A percentile compares a stretch with the other conserved stretches of the same genome.
Conservation (phyloP, 2,113 vertebrate species). For the Hoplias malabaricus region DNA sequence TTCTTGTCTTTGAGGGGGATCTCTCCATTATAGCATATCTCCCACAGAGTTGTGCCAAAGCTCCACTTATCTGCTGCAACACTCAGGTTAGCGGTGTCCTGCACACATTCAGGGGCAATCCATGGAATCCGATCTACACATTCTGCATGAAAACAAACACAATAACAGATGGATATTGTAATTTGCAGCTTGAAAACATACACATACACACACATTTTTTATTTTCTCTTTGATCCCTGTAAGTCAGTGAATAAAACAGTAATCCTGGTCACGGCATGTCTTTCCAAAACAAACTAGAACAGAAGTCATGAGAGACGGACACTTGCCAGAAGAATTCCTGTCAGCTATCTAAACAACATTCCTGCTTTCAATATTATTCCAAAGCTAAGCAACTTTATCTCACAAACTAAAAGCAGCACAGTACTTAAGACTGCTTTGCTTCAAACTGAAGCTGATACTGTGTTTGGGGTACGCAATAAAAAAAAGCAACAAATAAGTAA, state of each 20-base stretch:
- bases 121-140: conserved; percentile 92
- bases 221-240: conserved; percentile 35
- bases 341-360: conserved; percentile 21
- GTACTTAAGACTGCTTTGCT: neutral
- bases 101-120: conserved; percentile 95
- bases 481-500: neutral
- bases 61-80: conserved; percentile 96
- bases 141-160: conserved; percentile 70
- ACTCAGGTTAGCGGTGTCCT: conserved; percentile 79
- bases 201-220: conserved; percentile 27
- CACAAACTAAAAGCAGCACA: neutral
- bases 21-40: conserved; percentile 97
- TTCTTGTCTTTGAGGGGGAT: conserved; percentile 95
- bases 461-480: neutral
- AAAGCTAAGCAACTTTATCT: neutral
- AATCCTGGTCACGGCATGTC: conserved; percentile 44
- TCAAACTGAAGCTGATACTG: neutral
- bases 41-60: conserved; percentile 97
- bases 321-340: conserved; percentile 39
- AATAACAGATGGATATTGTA: no score
- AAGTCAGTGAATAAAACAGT: conserved; percentile 38
- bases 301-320: neutral
- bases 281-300: neutral
- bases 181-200: neutral
- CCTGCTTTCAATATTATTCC: neutral